Evolutionary conservation across 2,113 vertebrate genomes (phyloP), one percentile per base, ranked within the genome.

Genomic region (Cromileptes altivelis): DNA sequence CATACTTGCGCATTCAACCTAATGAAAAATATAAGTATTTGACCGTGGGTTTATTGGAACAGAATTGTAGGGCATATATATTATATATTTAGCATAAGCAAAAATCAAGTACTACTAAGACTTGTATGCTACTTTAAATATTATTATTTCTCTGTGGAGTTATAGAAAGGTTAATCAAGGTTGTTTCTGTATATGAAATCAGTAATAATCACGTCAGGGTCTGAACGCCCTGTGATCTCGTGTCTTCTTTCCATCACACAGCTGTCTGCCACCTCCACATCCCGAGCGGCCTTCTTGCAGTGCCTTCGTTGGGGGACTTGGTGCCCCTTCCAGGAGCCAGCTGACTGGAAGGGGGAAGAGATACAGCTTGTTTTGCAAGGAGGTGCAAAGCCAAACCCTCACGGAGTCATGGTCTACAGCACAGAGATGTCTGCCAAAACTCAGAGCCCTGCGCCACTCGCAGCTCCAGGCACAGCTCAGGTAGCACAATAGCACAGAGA

Each of bases 231-330:
- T 62, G 40, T 37, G 2, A 85, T 65, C 17, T 56, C 40, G 3
- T 69, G 57, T 73, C 10, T 25, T 0, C 6, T 3, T 62, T 55
- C 64, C 33, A 23, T 80, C 73, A 61, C 83, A 1, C 79, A 99
- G 97, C 87, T 91, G 0, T 78, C 93, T 7, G 64, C 94, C 0
- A 75, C 88, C 30, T 75, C 96, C 0, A 79, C 94, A 0, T 70
- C 95, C 0, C 92, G 92, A 4, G 88, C 90, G 0, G 95, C 96
- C 0, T 96, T 96, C 79, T 94, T 97, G 96, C 95, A 96, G 84
- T 93, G 95, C 13, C 80, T 99, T 13, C 95, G 98, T 65, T 99
- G 98, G 98, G 97, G 97, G 0, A 81, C 93, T 21, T 98, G 97
- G 97, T 96, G 77, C 85, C 97, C 97, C 0, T 80, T 71, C 23